These are phyloP conservation scores for Formica exsecta DNA, from an alignment of 1,140 invertebrate genomes.

Conservation along the genomic window DNA sequence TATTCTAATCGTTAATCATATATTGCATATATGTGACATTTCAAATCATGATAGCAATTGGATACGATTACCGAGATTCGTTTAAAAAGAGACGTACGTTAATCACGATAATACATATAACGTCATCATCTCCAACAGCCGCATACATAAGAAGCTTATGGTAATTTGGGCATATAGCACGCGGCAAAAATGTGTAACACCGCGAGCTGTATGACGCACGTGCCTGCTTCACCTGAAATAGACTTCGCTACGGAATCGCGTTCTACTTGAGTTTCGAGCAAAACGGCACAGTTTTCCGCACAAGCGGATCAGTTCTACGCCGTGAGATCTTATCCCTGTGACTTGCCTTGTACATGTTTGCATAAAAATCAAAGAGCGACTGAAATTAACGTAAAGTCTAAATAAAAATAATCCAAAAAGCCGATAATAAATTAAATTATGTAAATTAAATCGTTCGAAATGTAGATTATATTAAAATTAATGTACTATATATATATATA, in stretches of 20 bases:
- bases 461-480: neutral
- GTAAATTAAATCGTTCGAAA: neutral
- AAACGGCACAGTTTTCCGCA: constrained; percentile 22
- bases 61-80: neutral
- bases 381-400: neutral
- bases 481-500: too few relatives aligned
- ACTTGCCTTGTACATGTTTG: neutral
- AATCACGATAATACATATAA: neutral
- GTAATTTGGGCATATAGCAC: constrained; percentile 16
- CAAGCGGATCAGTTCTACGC: neutral
- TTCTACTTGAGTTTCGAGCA: constrained; percentile 21
- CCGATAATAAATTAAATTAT: constrained; percentile 1
- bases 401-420: neutral
- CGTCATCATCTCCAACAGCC: neutral
- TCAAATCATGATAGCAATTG: neutral
- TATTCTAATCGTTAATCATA: too few relatives aligned
- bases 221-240: constrained; percentile 51
- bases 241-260: constrained; percentile 27
- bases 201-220: constrained; percentile 36
- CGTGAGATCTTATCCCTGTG: neutral
- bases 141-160: constrained; percentile 23
- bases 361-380: neutral
- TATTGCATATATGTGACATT: too few relatives aligned
- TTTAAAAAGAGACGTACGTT: neutral
- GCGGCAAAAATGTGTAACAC: constrained; percentile 40